Evolutionary conservation across 2,888 invertebrate species (phyloP).

Genomic region (Torymus tubicola): DNA sequence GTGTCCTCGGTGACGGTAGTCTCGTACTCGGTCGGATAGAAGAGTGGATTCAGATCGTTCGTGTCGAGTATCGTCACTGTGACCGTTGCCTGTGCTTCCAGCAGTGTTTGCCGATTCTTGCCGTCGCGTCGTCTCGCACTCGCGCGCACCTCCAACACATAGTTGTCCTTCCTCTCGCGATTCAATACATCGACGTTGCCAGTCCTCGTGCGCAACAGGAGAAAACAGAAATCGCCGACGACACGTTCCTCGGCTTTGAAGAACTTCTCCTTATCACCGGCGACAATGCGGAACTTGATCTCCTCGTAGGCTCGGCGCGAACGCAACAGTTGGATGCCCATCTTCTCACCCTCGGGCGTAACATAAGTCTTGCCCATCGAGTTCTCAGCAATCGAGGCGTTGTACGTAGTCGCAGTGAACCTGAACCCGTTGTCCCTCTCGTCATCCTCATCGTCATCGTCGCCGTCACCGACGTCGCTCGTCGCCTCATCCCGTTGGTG

Average conservation of each 20-base stretch:
- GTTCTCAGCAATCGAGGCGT: constrained; percentile 95
- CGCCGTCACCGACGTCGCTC: not conserved
- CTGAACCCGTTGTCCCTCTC: constrained; percentile 77
- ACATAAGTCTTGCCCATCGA: constrained; percentile 93
- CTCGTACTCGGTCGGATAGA: constrained; percentile 92
- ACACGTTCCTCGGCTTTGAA: constrained; percentile 94
- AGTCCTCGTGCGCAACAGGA: constrained; percentile 91
- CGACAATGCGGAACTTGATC: constrained; percentile 90
- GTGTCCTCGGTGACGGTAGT: constrained; percentile 92
- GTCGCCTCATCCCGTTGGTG: constrained; percentile 51
- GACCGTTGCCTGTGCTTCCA: constrained; percentile 85
- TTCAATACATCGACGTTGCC: constrained; percentile 93
- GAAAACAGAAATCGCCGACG: constrained; percentile 96
- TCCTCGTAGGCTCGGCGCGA: constrained; percentile 73
- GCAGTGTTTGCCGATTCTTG: constrained; percentile 77
- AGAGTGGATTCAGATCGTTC: constrained; percentile 95
- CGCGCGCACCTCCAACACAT: constrained; percentile 87
- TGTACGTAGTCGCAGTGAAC: constrained; percentile 87
- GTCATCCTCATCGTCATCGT: too few species aligned
- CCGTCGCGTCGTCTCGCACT: constrained; percentile 80
- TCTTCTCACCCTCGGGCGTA: constrained; percentile 83
- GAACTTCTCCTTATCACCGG: constrained; percentile 92
- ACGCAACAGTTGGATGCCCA: constrained; percentile 84
- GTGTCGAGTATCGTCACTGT: constrained; percentile 87
- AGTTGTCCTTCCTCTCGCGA: constrained; percentile 92